These are phyloP conservation scores for Cerastoderma edule DNA, from an alignment of 2,888 invertebrate genomes.

Conservation along the genomic window DNA sequence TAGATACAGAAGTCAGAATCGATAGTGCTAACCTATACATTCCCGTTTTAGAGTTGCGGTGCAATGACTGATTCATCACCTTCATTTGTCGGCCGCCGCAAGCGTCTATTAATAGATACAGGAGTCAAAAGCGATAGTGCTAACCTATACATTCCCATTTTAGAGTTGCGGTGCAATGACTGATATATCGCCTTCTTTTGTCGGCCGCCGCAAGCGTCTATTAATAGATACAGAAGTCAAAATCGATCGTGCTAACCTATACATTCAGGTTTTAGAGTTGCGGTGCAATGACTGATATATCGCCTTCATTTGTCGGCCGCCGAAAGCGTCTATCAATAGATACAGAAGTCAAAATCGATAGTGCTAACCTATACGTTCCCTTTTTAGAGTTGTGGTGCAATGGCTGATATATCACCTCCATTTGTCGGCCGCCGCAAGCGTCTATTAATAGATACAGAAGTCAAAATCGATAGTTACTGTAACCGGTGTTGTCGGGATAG, in stretches of 20 bases:
- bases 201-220: background rate
- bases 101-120: too few relatives aligned
- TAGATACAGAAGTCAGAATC: too few relatives aligned
- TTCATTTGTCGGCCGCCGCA: too few relatives aligned
- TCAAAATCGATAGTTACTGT: conserved; percentile 32
- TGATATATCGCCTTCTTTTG: too few relatives aligned
- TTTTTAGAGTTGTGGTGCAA: background rate
- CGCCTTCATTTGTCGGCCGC: background rate
- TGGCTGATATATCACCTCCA: background rate
- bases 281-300: background rate
- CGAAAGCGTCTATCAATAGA: background rate
- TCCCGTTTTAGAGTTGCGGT: too few relatives aligned
- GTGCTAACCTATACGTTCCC: background rate
- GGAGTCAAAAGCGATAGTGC: too few relatives aligned
- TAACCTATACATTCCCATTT: too few relatives aligned
- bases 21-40: too few relatives aligned
- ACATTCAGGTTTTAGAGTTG: background rate
- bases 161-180: too few relatives aligned
- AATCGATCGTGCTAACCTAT: background rate
- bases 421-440: conserved; percentile 31
- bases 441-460: conserved; percentile 19
- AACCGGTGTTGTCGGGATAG: conserved; percentile 35
- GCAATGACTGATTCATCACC: too few relatives aligned
- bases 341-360: background rate
- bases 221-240: background rate